Evolutionary conservation across 2,113 vertebrate genomes (phyloP).

Genomic region (Cairina moschata): DNA sequence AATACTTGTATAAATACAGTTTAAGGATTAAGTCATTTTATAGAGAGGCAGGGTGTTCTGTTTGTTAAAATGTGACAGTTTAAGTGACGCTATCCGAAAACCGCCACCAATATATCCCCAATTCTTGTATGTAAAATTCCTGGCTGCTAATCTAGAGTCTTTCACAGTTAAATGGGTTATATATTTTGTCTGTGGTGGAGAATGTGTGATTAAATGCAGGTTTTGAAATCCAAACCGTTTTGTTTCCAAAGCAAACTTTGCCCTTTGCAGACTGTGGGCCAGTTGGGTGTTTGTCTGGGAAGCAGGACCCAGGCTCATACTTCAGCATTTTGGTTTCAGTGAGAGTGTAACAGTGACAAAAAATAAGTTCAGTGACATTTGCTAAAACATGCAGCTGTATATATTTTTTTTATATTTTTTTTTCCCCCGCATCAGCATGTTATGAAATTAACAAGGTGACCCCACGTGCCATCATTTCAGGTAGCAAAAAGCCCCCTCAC

Average conservation of each 20-base stretch:
- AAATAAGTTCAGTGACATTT: conserved; percentile 11
- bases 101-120: conserved; percentile 73
- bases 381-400: conserved; percentile 26
- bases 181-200: conserved; percentile 67
- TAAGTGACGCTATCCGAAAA: conserved; percentile 70
- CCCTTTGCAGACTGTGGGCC: conserved; percentile 20
- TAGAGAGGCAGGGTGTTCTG: conserved; percentile 68
- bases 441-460: conserved; percentile 30
- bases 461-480: not conserved
- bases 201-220: conserved; percentile 61
- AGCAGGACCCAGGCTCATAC: conserved; percentile 41
- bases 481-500: not conserved
- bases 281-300: conserved; percentile 46
- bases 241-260: conserved; percentile 60
- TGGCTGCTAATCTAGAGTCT: conserved; percentile 67
- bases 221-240: conserved; percentile 54
- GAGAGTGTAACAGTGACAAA: conserved; percentile 34
- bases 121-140: conserved; percentile 70
- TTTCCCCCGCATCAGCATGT: not conserved
- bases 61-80: conserved; percentile 69
- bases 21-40: conserved; percentile 70
- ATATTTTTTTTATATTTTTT: not conserved
- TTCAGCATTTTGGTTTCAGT: conserved; percentile 18
- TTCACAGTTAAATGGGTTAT: conserved; percentile 74
- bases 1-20: conserved; percentile 74